Conservation (phyloP, 2,797 vertebrate genomes). For the Cyprinella venusta region DNA sequence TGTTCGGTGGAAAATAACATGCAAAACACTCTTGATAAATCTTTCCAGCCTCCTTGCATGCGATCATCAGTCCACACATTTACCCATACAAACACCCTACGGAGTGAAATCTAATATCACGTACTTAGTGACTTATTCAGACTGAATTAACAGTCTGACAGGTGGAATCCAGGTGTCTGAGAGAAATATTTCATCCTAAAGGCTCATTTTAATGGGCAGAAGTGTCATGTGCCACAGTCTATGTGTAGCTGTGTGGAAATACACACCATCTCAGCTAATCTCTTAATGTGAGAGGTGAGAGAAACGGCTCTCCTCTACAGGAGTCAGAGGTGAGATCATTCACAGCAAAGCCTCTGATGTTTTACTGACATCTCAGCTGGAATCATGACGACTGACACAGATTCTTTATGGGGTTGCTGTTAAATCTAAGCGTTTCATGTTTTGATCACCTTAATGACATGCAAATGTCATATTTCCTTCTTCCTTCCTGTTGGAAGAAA, state of each 20-base stretch:
- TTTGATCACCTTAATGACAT: background rate
- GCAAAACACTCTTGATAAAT: background rate
- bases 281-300: constrained; percentile 33
- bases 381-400: constrained; percentile 31
- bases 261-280: constrained; percentile 29
- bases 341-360: constrained; percentile 37
- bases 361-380: constrained; percentile 22
- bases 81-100: background rate
- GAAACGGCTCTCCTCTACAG: constrained; percentile 18
- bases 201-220: constrained; percentile 10
- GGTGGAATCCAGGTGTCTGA: background rate
- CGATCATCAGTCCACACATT: constrained; percentile 1
- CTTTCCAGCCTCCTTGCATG: background rate
- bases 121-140: background rate
- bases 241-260: constrained; percentile 15
- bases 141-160: background rate
- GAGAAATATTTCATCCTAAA: constrained; percentile 26
- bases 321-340: constrained; percentile 48
- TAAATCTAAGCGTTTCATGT: constrained; percentile 25
- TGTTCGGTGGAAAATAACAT: background rate
- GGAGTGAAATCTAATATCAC: background rate
- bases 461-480: constrained; percentile 21
- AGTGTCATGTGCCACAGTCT: constrained; percentile 3
- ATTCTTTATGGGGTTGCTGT: constrained; percentile 20
- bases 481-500: background rate